Conservation (phyloP, 2,888 invertebrate species). For the Trimorus sp. region DNA sequence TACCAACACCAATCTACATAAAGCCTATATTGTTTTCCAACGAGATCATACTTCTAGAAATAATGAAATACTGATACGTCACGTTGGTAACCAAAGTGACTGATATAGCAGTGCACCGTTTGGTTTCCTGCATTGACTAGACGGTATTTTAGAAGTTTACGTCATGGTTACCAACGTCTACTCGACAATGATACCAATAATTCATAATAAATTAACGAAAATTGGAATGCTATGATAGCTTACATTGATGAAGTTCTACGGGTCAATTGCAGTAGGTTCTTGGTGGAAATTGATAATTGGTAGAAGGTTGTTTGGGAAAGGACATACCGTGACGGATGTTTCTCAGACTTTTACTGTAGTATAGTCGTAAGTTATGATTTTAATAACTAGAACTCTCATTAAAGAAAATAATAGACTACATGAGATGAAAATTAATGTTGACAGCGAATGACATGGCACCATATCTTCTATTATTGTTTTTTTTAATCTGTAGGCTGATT, state of each 20-base stretch:
- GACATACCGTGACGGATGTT: no score
- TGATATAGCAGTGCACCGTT: background rate
- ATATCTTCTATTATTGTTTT: no score
- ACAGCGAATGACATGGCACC: no score
- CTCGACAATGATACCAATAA: background rate
- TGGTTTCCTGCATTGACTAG: constrained; percentile 16
- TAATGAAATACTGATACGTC: constrained; percentile 23
- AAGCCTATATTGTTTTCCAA: constrained; percentile 29
- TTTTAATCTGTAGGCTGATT: no score
- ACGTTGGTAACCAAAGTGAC: constrained; percentile 20
- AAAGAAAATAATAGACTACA: no score
- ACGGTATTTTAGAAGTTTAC: background rate
- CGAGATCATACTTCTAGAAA: constrained; percentile 20
- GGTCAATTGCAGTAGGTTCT: background rate
- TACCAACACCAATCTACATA: constrained; percentile 46
- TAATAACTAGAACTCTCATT: no score
- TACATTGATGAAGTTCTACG: constrained; percentile 22
- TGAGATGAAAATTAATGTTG: no score
- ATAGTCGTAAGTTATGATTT: no score
- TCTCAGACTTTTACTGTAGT: no score
- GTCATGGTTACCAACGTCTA: constrained; percentile 21
- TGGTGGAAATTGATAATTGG: constrained; percentile 2
- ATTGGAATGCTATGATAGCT: background rate
- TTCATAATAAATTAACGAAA: background rate
- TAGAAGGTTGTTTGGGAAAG: background rate